Base-by-base conservation (phyloP, 2,113 vertebrate genomes). In the Onychostoma macrolepis region DNA sequence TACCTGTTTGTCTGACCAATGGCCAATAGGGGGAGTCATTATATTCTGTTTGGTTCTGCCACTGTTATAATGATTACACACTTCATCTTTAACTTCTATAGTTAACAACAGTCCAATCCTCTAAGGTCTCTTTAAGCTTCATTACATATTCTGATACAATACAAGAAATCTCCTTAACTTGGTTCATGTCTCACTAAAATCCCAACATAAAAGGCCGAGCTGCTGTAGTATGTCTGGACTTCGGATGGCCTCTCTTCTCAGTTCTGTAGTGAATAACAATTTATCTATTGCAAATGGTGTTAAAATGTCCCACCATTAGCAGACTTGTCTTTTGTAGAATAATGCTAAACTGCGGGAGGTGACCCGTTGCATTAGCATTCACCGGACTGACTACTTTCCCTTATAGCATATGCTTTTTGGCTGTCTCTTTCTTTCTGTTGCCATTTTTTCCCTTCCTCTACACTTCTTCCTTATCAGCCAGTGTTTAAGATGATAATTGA, bases 401-500 rank as follows among this genome's bases (percentile, higher is more conserved):
- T n/a, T 17, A 76, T 76, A 28, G 36, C 36, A 74, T 74, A 74
- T 74, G 21, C 41, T 76, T 76, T 24, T 30, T 72, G 38, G 11
- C 87, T 74, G 45, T 26, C 17, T 5, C 24, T 30, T 6, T 84
- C 43, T 50, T 21, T 80, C 76, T 74, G 36, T 24, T 72, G 43
- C 17, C 50, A 21, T 86, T 38, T 48, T 45, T 80, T 33, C n/a
- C 10, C 8, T 81, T 85, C 28, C 21, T 45, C 82, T 67, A 19
- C 63, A 67, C 71, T 58, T 71, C 83, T 77, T 61, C 67, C 56
- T 89, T 89, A 33, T 84, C 21, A 63, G 72, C n/a, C 53, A n/a
- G 67, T 80, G 63, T 93, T 93, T 78, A 92, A 93, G 91, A 89
- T 71, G 88, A 92, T 94, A 95, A 95, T 95, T 95, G 94, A 94